Percentiles rank a stretch among this genome's conserved stretches.
Conservation (phyloP, 2,888 invertebrate genomes). For the Synanthedon tipuliformis region DNA sequence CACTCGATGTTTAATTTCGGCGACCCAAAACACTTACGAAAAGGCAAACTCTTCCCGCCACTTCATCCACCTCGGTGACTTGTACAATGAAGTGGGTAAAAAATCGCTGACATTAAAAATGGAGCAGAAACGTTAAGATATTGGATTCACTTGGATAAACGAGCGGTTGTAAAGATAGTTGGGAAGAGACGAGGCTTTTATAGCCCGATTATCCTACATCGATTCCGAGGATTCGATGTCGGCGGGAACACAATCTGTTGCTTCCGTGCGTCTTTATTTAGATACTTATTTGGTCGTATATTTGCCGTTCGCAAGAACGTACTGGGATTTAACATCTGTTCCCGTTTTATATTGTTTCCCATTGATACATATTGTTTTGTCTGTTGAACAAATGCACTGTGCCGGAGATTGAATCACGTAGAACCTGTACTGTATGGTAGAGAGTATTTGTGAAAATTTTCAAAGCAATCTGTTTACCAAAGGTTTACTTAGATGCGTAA, state of each 20-base stretch:
- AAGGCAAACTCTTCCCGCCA: neutral
- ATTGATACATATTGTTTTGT: too few relatives aligned
- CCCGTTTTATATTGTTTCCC: too few relatives aligned
- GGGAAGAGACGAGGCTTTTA: constrained; percentile 18
- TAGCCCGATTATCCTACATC: constrained; percentile 22
- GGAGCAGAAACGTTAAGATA: neutral
- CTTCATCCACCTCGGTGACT: neutral
- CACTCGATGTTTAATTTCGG: neutral
- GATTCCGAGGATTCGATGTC: neutral
- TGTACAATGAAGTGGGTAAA: neutral
- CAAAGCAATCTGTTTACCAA: too few relatives aligned
- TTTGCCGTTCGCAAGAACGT: constrained; percentile 13
- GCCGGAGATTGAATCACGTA: too few relatives aligned
- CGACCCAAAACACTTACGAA: neutral
- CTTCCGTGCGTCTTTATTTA: constrained; percentile 22
- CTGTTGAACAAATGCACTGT: too few relatives aligned
- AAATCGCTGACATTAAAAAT: neutral
- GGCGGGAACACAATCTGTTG: constrained; percentile 14
- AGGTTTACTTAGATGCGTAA: too few relatives aligned
- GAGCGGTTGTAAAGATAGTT: neutral
- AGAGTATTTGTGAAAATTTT: too few relatives aligned
- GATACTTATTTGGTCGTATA: constrained; percentile 30
- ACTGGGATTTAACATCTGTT: neutral
- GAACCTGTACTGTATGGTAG: too few relatives aligned
- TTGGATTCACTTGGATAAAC: neutral